A percentile compares a stretch with the other conserved stretches of the same genome.
phyloP scores from a whole-genome alignment of 2,797 vertebrate species.

The Darevskia nairensis region DNA sequence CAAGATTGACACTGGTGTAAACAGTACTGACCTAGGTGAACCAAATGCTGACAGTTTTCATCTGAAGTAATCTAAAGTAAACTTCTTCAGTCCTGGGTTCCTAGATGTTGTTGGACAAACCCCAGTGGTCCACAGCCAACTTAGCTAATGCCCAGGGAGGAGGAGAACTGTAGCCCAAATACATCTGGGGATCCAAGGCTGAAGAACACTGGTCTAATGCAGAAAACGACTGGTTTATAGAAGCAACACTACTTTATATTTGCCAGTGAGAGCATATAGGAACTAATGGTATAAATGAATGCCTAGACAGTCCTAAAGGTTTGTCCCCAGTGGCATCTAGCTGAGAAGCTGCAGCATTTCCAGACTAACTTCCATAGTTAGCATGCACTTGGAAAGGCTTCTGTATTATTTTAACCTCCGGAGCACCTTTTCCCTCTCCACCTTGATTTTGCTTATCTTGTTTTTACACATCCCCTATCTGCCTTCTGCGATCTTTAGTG shows the following conservation, averaged over 20 bases:
- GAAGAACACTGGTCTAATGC: no score
- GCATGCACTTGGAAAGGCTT: conserved; percentile 10
- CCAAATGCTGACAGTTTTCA: background rate
- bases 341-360: background rate
- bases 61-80: background rate
- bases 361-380: background rate
- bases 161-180: no score
- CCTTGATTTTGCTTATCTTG: conserved; percentile 58
- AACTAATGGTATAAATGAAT: background rate
- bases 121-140: no score
- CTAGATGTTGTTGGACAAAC: no score
- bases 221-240: no score
- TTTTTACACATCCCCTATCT: conserved; percentile 59
- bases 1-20: background rate
- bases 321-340: background rate
- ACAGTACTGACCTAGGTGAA: background rate
- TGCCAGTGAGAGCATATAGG: background rate
- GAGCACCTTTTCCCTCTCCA: conserved; percentile 55
- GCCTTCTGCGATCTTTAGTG: conserved; percentile 62
- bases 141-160: no score
- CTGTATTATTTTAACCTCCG: conserved; percentile 48
- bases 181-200: no score
- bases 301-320: background rate
- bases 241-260: no score
- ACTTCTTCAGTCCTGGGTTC: no score